Evolutionary conservation across 2,888 invertebrate genomes (phyloP).

Genomic region (Clepsis dumicolana): DNA sequence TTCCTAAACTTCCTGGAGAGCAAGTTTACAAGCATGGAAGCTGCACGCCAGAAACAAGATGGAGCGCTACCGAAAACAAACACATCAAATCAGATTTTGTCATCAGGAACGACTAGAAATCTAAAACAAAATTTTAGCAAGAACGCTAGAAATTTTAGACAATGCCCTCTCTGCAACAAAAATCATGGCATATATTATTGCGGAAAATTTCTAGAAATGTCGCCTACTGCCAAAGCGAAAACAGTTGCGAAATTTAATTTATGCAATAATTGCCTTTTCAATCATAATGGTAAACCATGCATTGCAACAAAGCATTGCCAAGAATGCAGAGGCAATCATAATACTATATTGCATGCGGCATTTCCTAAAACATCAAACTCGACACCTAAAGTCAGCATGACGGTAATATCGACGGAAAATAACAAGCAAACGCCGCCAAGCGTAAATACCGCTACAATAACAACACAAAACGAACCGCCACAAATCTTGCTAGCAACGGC

Average conservation of each 20-base stretch:
- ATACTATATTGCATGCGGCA: too few relatives aligned
- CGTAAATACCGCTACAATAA: too few relatives aligned
- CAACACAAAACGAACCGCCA: too few relatives aligned
- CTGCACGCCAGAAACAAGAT: background rate
- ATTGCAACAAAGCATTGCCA: too few relatives aligned
- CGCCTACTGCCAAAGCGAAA: background rate
- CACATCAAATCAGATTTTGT: background rate
- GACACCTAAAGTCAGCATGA: too few relatives aligned
- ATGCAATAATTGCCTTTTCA: background rate
- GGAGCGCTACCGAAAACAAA: background rate
- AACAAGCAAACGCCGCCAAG: too few relatives aligned
- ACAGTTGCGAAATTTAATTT: background rate
- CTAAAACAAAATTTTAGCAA: background rate
- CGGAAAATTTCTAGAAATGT: background rate
- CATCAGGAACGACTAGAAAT: background rate
- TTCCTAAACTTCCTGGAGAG: background rate
- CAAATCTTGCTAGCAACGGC: too few relatives aligned
- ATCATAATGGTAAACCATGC: background rate
- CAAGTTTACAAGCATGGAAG: background rate
- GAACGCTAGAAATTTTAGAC: background rate
- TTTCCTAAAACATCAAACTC: too few relatives aligned
- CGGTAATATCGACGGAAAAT: too few relatives aligned
- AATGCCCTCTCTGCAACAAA: background rate
- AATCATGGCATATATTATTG: conserved; percentile 2
- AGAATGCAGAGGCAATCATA: too few relatives aligned